phyloP scores from a whole-genome alignment of 2,797 vertebrate species.

The Lacerta agilis region DNA sequence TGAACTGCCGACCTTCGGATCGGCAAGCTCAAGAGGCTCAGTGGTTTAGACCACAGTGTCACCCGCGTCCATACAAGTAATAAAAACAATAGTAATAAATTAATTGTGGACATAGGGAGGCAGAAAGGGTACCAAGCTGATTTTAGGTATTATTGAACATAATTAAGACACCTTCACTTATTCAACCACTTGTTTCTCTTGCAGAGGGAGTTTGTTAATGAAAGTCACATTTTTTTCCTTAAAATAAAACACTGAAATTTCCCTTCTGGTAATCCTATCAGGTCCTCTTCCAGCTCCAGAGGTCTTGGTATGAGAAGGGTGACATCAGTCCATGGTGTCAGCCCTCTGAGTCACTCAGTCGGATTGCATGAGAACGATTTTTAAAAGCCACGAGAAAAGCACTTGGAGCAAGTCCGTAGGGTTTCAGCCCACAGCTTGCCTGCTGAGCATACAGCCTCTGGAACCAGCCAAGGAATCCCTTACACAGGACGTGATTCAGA shows the following conservation, averaged over 20 bases:
- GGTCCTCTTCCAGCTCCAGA: not conserved
- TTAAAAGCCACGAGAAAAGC: conserved; percentile 55
- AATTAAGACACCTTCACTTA: conserved; percentile 15
- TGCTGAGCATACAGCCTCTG: conserved; percentile 37
- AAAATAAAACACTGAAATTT: conserved; percentile 43
- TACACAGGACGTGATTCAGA: conserved; percentile 79
- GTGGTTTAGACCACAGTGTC: too few species aligned
- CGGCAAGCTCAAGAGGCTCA: too few species aligned
- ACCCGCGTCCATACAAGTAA: too few species aligned
- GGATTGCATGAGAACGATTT: conserved; percentile 12
- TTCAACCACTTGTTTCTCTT: conserved; percentile 14
- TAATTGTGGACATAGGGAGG: not conserved
- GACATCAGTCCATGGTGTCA: conserved; percentile 53
- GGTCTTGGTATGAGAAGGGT: conserved; percentile 39
- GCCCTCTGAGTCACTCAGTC: conserved; percentile 58
- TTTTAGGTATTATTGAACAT: not conserved
- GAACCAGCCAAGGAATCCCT: conserved; percentile 68
- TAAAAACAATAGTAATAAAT: not conserved
- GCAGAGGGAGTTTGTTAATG: conserved; percentile 14
- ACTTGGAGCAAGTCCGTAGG: conserved; percentile 40
- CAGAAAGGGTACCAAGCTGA: not conserved
- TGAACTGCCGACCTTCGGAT: too few species aligned
- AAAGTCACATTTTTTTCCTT: conserved; percentile 7
- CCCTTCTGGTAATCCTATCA: conserved; percentile 29
- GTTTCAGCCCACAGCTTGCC: conserved; percentile 62